These are phyloP conservation scores for Chlamydotis undulata DNA, from an alignment of 2,113 vertebrate genomes.

Conservation along the genomic window DNA sequence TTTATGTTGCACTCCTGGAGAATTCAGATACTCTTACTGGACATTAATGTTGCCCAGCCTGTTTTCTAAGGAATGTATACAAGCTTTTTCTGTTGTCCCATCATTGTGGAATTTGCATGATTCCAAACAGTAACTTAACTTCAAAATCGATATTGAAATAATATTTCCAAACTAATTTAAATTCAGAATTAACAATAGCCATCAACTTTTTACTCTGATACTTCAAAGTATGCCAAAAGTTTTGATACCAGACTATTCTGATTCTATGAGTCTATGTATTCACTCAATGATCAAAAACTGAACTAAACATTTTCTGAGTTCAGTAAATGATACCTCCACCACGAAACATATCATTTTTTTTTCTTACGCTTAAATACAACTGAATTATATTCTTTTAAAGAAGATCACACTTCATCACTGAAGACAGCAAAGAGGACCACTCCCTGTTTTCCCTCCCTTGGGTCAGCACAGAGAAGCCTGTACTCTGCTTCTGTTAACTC, in stretches of 20 bases:
- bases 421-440: not conserved
- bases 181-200: not conserved
- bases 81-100: not conserved
- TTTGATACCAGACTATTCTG: not conserved
- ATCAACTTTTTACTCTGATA: not conserved
- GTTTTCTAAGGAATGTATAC: not conserved
- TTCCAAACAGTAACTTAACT: not conserved
- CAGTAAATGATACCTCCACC: not conserved
- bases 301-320: not conserved
- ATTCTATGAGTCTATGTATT: not conserved
- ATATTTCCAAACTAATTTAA: not conserved
- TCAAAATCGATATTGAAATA: not conserved
- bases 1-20: not conserved
- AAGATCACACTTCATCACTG: not conserved
- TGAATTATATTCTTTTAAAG: not conserved
- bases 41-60: not conserved
- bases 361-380: not conserved
- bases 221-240: not conserved
- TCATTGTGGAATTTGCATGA: not conserved
- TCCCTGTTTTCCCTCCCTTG: not conserved
- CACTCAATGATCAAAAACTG: not conserved
- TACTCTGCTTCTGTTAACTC: not conserved
- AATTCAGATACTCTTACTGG: not conserved
- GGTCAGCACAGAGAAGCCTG: not conserved
- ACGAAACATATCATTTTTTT: not conserved